phyloP scores from a whole-genome alignment of 1,140 invertebrate genomes.

The Eumeta japonica region DNA sequence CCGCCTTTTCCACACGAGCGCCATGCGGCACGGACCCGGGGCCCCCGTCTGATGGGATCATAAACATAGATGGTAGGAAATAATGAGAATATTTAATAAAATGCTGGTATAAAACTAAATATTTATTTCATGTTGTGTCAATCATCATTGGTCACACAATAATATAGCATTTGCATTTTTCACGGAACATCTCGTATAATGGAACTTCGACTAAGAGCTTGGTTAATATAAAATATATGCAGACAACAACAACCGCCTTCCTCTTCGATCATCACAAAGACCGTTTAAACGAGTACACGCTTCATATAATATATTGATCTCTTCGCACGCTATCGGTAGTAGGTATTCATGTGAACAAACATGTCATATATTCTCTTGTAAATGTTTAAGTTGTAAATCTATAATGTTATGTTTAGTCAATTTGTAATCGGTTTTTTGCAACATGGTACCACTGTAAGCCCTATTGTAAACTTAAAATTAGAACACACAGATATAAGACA shows the following conservation, averaged over 20 bases:
- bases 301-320: background rate
- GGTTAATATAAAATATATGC: constrained; percentile 47
- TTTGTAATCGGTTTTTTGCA: constrained; percentile 13
- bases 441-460: background rate
- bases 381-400: no score
- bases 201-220: constrained; percentile 20
- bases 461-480: constrained; percentile 2
- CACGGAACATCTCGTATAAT: constrained; percentile 33
- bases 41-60: no score
- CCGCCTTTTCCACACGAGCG: no score
- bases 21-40: no score
- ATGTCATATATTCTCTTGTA: no score
- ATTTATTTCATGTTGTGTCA: constrained; percentile 52
- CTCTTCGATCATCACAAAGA: constrained; percentile 6
- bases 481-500: constrained; percentile 2
- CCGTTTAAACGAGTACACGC: constrained; percentile 1
- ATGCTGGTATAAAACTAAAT: constrained; percentile 44
- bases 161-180: constrained; percentile 42
- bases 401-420: no score
- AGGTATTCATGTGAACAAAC: no score
- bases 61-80: no score
- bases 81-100: no score
- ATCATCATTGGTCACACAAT: constrained; percentile 46
- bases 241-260: constrained; percentile 43
- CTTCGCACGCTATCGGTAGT: no score